Conservation (phyloP, 2,797 vertebrate genomes). For the Halcyon badia region DNA sequence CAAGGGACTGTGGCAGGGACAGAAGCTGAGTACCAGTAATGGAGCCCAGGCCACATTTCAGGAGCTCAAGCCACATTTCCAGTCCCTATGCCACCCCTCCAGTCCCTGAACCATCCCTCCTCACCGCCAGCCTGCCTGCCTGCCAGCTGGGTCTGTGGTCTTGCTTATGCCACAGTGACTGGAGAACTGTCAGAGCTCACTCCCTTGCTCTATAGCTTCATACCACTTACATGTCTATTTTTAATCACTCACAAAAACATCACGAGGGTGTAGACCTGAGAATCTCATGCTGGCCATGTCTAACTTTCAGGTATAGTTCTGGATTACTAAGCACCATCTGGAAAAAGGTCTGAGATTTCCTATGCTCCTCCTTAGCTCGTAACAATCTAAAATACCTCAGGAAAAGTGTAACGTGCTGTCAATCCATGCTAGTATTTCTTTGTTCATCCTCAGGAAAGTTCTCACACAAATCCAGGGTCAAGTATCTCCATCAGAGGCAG, state of each 20-base stretch:
- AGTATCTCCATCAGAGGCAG: neutral
- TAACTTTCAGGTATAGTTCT: neutral
- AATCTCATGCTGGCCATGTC: rapidly evolving
- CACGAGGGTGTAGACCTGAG: too few relatives aligned
- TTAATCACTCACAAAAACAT: neutral
- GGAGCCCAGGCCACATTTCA: neutral
- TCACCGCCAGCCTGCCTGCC: neutral
- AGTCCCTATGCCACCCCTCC: neutral
- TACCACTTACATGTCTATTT: neutral
- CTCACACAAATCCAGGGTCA: neutral
- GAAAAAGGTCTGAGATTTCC: rapidly evolving
- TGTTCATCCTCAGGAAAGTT: neutral
- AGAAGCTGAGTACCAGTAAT: neutral
- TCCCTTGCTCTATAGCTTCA: too few relatives aligned
- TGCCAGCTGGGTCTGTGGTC: rapidly evolving
- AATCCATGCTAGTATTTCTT: rapidly evolving
- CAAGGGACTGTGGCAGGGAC: neutral
- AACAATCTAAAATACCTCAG: neutral
- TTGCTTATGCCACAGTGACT: too few relatives aligned
- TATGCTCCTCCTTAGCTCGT: neutral
- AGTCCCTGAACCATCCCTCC: neutral
- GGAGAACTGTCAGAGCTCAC: neutral
- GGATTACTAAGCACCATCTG: neutral
- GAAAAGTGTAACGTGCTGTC: neutral
- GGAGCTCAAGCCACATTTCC: neutral